Conservation (phyloP, 2,888 invertebrate genomes). For the Parochlus steinenii region DNA sequence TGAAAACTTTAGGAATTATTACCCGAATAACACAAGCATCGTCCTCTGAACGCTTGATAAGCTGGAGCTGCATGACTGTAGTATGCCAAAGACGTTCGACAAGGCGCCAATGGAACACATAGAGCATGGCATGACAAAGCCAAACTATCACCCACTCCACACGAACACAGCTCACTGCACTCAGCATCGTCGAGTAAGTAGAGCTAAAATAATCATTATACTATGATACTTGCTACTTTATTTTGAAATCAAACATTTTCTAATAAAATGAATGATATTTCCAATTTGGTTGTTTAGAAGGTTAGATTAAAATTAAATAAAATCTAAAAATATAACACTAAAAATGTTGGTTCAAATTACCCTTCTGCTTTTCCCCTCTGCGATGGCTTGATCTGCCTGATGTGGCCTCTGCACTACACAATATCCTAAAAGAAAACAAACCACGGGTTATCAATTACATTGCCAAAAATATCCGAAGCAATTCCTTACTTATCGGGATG, state of each 20-base stretch:
- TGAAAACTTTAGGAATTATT: too few relatives aligned
- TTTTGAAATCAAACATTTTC: too few relatives aligned
- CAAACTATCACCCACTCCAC: slow-evolving; percentile 48
- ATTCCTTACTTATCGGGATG: slow-evolving; percentile 30
- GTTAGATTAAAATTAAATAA: not conserved
- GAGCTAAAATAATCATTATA: slow-evolving; percentile 36
- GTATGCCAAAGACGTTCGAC: slow-evolving; percentile 73
- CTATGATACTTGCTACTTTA: not conserved
- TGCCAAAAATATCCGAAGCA: too few relatives aligned
- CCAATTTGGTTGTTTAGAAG: not conserved
- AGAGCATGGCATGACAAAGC: slow-evolving; percentile 75
- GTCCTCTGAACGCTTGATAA: slow-evolving; percentile 75
- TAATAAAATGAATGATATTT: too few relatives aligned
- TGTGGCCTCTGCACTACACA: slow-evolving; percentile 72
- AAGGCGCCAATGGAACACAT: slow-evolving; percentile 72
- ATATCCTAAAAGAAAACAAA: slow-evolving; percentile 46
- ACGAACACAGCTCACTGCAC: slow-evolving; percentile 80
- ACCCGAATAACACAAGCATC: slow-evolving; percentile 83
- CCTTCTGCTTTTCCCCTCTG: slow-evolving; percentile 70
- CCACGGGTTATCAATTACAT: too few relatives aligned
- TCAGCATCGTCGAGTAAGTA: slow-evolving; percentile 74
- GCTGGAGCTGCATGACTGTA: slow-evolving; percentile 83
- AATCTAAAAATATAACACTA: slow-evolving; percentile 8
- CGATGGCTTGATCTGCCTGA: slow-evolving; percentile 67
- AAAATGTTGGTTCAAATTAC: slow-evolving; percentile 36